These are phyloP conservation scores for Anoplopoma fimbria DNA, from an alignment of 2,113 vertebrate genomes.

Conservation along the genomic window DNA sequence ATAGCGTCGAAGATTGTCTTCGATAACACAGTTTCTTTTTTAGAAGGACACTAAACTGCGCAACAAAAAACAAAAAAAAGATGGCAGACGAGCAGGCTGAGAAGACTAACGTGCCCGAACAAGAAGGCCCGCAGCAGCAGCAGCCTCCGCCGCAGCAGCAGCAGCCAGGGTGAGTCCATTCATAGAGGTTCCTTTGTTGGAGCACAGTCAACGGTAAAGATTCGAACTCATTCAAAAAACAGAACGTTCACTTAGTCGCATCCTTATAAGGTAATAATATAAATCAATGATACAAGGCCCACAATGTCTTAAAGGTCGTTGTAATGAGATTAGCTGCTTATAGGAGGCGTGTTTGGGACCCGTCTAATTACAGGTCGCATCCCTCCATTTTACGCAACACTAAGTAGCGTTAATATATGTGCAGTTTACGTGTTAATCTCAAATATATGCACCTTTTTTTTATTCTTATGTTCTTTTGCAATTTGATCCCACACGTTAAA, in stretches of 20 bases:
- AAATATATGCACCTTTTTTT: fast-evolving
- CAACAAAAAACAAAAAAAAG: no score
- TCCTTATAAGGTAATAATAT: fast-evolving
- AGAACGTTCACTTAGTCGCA: fast-evolving
- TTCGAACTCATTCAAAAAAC: no score
- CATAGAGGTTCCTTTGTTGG: slow-evolving; percentile 68
- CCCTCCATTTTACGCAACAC: neutral
- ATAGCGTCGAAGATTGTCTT: neutral
- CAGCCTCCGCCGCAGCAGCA: slow-evolving; percentile 5
- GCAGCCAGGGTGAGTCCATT: slow-evolving; percentile 73
- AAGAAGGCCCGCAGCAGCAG: slow-evolving; percentile 42
- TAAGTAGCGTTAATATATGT: neutral
- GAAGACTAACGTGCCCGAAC: slow-evolving; percentile 51
- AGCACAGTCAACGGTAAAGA: no score
- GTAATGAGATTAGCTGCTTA: fast-evolving
- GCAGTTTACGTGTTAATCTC: neutral
- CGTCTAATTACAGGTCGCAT: neutral
- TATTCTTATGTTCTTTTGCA: fast-evolving
- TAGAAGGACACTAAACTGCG: neutral
- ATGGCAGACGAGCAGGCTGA: slow-evolving; percentile 81
- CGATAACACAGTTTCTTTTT: neutral
- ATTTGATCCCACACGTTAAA: neutral
- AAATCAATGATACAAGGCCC: fast-evolving
- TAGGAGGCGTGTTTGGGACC: neutral
- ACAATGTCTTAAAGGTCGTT: no score